Evolutionary conservation across 2,797 vertebrate genomes (phyloP), one percentile per base, ranked within the genome.

Genomic region (Gymnoscopelus braueri): DNA sequence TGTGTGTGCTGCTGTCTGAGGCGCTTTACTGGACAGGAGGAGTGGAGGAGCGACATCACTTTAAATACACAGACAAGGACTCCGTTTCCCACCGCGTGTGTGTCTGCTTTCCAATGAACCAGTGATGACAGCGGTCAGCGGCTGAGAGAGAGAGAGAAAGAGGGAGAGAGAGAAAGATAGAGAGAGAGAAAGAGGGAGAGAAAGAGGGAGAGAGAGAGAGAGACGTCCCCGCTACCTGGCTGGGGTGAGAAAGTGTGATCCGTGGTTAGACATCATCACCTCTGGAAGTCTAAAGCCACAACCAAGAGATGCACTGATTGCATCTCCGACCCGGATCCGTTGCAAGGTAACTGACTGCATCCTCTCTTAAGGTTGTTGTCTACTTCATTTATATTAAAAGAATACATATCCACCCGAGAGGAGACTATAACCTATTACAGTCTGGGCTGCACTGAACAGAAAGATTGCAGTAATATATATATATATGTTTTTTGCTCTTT

Each of bases 111-210:
- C 87, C 79, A 15, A 90, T 92, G 79, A 90, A 89, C 91, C 89
- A 90, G 93, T 91, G 91, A 95, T 94, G 94, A 92, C 84, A 88
- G 88, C n/a, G 88, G 87, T 81, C 66, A n/a, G 35, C 58, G 68
- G 54, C 19, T 19, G 49, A 32, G 53, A 66, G 48, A 13, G 48
- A 19, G 52, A 60, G 70, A 69, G 49, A 32, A 48, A 66, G 48
- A 13, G 48, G 1, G 52, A 60, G 70, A 69, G 9, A 63, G 50
- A 35, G 51, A 57, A 53, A 74, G 67, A 56, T 73, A 68, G 12
- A 60, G 49, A 32, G 53, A 66, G 48, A 13, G 26, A 72, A 67
- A 65, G 69, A 55, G 77, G 65, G n/a, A 64, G 39, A 35, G 23
- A 35, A n/a, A 32, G 53, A 66, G 48, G 8, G 26, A 72, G 69